Percentiles rank a stretch among this genome's conserved stretches.
Evolutionary conservation across 64 coral and sea anemone species (phyloP).

Genomic region (Anthopleura sola): DNA sequence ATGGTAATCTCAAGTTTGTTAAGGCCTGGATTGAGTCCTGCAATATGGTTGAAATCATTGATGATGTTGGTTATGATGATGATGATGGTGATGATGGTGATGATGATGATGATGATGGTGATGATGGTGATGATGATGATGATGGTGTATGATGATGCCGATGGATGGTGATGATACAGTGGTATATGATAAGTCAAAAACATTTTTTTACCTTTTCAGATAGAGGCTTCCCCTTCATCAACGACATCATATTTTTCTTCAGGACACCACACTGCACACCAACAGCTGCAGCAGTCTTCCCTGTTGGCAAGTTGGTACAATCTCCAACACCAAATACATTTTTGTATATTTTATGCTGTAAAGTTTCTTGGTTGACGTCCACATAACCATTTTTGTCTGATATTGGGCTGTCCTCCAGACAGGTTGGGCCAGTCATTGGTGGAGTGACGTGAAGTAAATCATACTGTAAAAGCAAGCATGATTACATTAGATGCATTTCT

Average conservation of each 20-base stretch:
- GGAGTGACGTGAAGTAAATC: slow-evolving; percentile 92
- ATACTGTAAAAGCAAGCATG: slow-evolving; percentile 43
- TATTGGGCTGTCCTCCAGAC: slow-evolving; percentile 52
- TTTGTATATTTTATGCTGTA: slow-evolving; percentile 75
- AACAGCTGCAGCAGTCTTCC: slow-evolving; percentile 96
- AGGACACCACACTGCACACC: slow-evolving; percentile 81
- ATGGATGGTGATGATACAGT: too few relatives aligned
- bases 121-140: too few relatives aligned
- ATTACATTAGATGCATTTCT: neutral
- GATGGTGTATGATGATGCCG: too few relatives aligned
- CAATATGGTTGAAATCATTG: too few relatives aligned
- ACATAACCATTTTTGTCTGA: slow-evolving; percentile 84
- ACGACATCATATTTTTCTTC: slow-evolving; percentile 73
- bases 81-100: too few relatives aligned
- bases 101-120: too few relatives aligned
- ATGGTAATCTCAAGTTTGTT: too few relatives aligned
- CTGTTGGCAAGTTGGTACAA: slow-evolving; percentile 89
- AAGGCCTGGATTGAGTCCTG: too few relatives aligned
- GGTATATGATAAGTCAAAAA: too few relatives aligned
- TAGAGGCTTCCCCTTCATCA: slow-evolving; percentile 73
- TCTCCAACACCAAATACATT: slow-evolving; percentile 97
- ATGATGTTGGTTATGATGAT: too few relatives aligned
- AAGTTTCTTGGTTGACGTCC: slow-evolving; percentile 80
- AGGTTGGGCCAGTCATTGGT: slow-evolving; percentile 83
- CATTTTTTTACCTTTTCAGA: slow-evolving; percentile 58